Evolutionary conservation across 2,113 vertebrate genomes (phyloP), one percentile per base, ranked within the genome.

Genomic region (Ochotona curzoniae): DNA sequence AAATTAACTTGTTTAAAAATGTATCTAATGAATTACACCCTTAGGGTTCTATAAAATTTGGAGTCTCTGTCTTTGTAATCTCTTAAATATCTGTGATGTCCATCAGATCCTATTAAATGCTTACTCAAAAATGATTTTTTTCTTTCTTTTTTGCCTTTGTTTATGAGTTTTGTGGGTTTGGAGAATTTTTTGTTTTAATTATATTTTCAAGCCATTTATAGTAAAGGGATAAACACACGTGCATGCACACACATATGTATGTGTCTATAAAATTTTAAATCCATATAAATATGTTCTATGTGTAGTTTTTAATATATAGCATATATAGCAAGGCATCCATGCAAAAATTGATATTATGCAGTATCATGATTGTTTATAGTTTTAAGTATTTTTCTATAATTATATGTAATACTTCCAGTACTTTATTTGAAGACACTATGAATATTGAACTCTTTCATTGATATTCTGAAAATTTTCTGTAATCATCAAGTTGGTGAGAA

Each of bases 401-500:
- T 87, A 2, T 18, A 80, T 60, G 7, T 23, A 69, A 15, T 83
- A 80, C 20, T 86, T 83, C 14, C 69, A 74, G 84, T 10, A n/a
- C 49, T 83, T 74, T 71, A 81, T 75, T 89, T 87, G 69, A 89
- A 63, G 51, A 89, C 15, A 15, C 54, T 57, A 57, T 15, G 86
- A 87, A 75, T 63, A 14, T 66, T 94, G 67, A 79, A 32, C 4
- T 30, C 54, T 90, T 92, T 82, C 54, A 84, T 26, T 74, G 38
- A 63, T 73, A 51, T 79, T 60, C 18, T 93, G 35, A 21, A 90
- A 49, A 2, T 85, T 93, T 63, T 81, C 30, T 70, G 13, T 57
- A 57, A 74, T 81, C 70, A 87, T 85, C 25, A 78, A 87, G 70
- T 93, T 81, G 84, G 26, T 79, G 60, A 78, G 32, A 91, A 89